A percentile compares a stretch with the other conserved stretches of the same genome.
phyloP scores from a whole-genome alignment of 1,140 invertebrate species.

The Lordiphosa collinella region DNA sequence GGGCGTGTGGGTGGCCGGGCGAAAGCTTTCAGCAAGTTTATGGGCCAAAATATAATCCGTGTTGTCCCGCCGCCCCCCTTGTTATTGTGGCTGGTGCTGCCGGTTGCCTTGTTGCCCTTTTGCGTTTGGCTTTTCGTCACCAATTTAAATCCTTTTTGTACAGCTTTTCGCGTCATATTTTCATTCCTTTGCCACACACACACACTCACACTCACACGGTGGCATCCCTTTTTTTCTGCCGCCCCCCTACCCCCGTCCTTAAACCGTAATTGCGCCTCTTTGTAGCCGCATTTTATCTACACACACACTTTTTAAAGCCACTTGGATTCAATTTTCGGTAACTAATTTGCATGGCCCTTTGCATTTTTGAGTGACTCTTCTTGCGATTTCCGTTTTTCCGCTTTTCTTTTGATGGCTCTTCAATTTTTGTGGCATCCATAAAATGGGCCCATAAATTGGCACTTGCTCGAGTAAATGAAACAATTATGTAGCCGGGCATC shows the following conservation, averaged over 20 bases:
- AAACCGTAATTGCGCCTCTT: conserved; percentile 1
- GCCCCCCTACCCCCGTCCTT: no score
- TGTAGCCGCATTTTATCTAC: not conserved
- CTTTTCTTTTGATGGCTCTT: not conserved
- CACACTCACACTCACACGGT: no score
- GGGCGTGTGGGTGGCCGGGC: not conserved
- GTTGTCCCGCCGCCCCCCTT: conserved; percentile 1
- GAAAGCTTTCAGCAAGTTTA: conserved; percentile 33
- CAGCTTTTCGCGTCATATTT: conserved; percentile 23
- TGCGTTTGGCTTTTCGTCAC: conserved; percentile 41
- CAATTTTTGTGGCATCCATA: not conserved
- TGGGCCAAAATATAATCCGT: conserved; percentile 36
- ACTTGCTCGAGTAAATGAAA: conserved; percentile 40
- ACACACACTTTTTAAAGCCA: conserved; percentile 6
- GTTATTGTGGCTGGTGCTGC: conserved; percentile 39
- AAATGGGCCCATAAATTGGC: conserved; percentile 25
- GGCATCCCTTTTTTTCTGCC: no score
- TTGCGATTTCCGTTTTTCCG: not conserved
- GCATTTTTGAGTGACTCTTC: conserved; percentile 10
- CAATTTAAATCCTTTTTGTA: conserved; percentile 35
- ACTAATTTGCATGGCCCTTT: conserved; percentile 16
- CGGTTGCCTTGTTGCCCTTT: no score
- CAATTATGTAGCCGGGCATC: conserved; percentile 20
- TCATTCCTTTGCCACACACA: not conserved
- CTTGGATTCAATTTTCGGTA: conserved; percentile 11